Evolutionary conservation across 2,113 vertebrate species (phyloP), one percentile per base, ranked within the genome.

Genomic region (Poicephalus gulielmi): DNA sequence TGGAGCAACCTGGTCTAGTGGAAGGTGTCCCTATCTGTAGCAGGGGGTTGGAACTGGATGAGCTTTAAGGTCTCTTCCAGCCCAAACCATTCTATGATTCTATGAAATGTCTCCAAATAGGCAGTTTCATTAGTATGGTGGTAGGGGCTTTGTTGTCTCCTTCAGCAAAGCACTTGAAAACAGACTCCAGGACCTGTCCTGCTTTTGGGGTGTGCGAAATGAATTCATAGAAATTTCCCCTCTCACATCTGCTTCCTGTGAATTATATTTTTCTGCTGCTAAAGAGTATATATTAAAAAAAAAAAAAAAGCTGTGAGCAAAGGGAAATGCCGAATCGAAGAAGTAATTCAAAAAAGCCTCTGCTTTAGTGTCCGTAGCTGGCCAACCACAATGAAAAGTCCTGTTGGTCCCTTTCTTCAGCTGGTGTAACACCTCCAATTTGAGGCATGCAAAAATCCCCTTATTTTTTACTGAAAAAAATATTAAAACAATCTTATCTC

Each of bases 51-150:
- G 57, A 10, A 24, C 9, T 59, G 33, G 9, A 24, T 23, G 33
- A 35, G 9, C 57, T 59, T 24, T 35, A n/a, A 35, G 13, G 33
- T 59, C 20, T 20, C 55, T 57, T n/a, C 31, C 25, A n/a, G 22
- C 33, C 18, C 33, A 59, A 59, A 23, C 13, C 20, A 23, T 59
- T 59, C 57, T n/a, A 9, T n/a, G 57, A n/a, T 59, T n/a, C 20
- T n/a, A 23, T 59, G 57, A n/a, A n/a, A n/a, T 33, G 23, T 83
- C 73, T 78, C 70, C 20, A 18, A 44, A 25, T 1, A 33, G 31
- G 43, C 0, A 7, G 7, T 62, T 71, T 60, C 16, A 8, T 39
- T 35, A 7, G 11, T 7, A 0, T 4, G 39, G 41, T 25, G 35
- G 22, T 0, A 2, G 27, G 52, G 41, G 27, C 44, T 81, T 84